phyloP scores from a whole-genome alignment of 2,888 invertebrate genomes.

The Lingula anatina region DNA sequence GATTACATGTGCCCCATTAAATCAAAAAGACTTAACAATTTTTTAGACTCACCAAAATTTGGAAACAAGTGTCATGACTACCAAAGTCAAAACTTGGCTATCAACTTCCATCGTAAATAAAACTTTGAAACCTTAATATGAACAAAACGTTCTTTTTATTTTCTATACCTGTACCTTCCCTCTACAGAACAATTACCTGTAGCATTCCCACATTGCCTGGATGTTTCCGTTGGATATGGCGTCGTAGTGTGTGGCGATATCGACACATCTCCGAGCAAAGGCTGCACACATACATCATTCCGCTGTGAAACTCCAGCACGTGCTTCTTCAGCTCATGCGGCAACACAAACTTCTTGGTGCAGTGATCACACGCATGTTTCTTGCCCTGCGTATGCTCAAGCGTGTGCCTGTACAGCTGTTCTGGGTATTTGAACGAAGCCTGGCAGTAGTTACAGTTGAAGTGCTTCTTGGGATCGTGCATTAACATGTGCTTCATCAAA shows the following conservation, averaged over 20 bases:
- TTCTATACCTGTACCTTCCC: slow-evolving; percentile 11
- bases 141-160: too few relatives aligned
- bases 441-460: slow-evolving; percentile 42
- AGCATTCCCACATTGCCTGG: slow-evolving; percentile 15
- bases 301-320: slow-evolving; percentile 42
- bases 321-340: slow-evolving; percentile 45
- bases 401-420: slow-evolving; percentile 52
- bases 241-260: slow-evolving; percentile 38
- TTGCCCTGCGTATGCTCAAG: slow-evolving; percentile 49
- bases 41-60: too few relatives aligned
- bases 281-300: slow-evolving; percentile 45
- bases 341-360: slow-evolving; percentile 50
- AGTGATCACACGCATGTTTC: slow-evolving; percentile 45
- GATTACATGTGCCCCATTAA: too few relatives aligned
- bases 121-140: too few relatives aligned
- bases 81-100: too few relatives aligned
- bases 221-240: slow-evolving; percentile 43
- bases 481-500: slow-evolving; percentile 50
- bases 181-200: slow-evolving; percentile 32
- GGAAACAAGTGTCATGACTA: too few relatives aligned
- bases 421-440: slow-evolving; percentile 52
- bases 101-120: too few relatives aligned
- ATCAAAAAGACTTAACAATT: too few relatives aligned
- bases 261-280: slow-evolving; percentile 45
- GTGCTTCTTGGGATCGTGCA: slow-evolving; percentile 43